Evolutionary conservation across 2,797 vertebrate genomes (phyloP).

Genomic region (Petrocephalus schoutedeni): DNA sequence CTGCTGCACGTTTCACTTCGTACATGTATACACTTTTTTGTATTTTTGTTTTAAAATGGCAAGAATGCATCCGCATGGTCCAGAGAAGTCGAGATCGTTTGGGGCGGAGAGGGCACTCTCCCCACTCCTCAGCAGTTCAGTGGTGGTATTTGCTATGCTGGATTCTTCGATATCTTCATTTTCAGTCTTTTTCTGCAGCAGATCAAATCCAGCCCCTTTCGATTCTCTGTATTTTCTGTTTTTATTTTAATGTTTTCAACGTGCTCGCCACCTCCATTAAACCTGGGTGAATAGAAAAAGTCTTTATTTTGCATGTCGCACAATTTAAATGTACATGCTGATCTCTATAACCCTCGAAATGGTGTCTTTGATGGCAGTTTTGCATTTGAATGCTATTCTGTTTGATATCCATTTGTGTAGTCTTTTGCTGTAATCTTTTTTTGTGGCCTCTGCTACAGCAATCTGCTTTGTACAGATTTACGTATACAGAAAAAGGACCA

Average conservation of each 20-base stretch:
- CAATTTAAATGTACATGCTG: background rate
- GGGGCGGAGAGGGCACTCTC: background rate
- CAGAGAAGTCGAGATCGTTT: background rate
- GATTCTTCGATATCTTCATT: background rate
- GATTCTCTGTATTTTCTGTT: background rate
- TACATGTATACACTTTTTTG: background rate
- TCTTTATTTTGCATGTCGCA: background rate
- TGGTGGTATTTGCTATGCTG: background rate
- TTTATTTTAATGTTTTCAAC: background rate
- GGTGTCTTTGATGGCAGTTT: background rate
- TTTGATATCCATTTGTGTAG: background rate
- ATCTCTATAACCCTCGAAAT: background rate
- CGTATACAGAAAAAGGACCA: background rate
- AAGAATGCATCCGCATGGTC: background rate
- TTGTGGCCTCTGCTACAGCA: background rate
- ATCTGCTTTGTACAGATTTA: background rate
- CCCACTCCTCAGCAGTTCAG: background rate
- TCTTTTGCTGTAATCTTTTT: background rate
- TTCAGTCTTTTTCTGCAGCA: background rate
- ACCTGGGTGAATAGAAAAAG: background rate
- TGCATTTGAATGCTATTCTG: background rate
- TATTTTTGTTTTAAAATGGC: conserved; percentile 12
- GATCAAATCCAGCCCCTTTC: background rate
- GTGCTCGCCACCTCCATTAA: background rate
- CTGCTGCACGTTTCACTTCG: background rate